Percentiles rank a stretch among this genome's conserved stretches.
These are phyloP conservation scores for Oostethus manadensis DNA, from an alignment of 2,113 vertebrate species.

Conservation along the genomic window DNA sequence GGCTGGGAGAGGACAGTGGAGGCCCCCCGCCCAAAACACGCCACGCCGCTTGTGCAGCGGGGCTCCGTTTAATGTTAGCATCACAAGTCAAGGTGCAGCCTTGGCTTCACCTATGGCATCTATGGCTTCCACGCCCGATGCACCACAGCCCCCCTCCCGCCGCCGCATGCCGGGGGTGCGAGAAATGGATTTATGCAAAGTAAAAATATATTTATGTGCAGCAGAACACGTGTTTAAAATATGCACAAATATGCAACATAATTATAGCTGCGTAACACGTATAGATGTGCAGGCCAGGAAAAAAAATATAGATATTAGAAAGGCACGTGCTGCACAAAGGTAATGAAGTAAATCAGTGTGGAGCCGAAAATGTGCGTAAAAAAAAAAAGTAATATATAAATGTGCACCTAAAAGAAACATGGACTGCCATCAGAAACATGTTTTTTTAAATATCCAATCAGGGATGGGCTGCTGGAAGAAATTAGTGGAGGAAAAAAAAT, in stretches of 20 bases:
- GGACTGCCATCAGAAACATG: no score
- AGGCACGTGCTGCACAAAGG: no score
- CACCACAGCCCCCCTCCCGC: background rate
- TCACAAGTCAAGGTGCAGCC: background rate
- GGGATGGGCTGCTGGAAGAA: no score
- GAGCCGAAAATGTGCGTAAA: no score
- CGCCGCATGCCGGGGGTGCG: constrained; percentile 5
- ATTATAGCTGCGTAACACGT: no score
- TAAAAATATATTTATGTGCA: background rate
- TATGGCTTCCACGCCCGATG: background rate
- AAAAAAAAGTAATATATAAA: background rate
- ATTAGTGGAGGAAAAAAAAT: no score
- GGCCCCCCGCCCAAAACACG: background rate
- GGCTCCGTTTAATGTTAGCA: background rate
- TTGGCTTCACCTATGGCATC: no score
- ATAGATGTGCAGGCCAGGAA: no score
- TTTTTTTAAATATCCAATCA: no score
- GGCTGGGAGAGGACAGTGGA: background rate
- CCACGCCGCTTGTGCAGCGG: background rate
- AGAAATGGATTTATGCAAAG: background rate
- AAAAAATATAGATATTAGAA: background rate
- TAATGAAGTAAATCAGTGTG: no score
- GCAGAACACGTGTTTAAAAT: background rate
- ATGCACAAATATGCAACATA: background rate
- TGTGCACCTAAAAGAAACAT: no score